phyloP scores from a whole-genome alignment of 2,113 vertebrate species.

The Gopherus evgoodei region DNA sequence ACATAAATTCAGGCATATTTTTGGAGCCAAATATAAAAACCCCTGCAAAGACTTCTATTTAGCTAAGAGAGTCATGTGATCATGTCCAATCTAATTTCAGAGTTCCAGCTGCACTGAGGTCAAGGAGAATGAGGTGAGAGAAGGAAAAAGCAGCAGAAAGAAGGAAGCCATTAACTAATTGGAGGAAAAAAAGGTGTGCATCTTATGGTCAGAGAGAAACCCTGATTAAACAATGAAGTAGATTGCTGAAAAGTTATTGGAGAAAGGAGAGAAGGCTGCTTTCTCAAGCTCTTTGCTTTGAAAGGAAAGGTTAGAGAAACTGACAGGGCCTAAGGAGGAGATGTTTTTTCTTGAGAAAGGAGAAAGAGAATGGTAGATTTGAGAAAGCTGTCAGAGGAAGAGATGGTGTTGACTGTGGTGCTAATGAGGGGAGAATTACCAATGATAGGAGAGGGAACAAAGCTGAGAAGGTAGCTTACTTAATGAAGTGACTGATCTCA shows the following conservation, averaged over 20 bases:
- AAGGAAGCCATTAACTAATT: constrained; percentile 72
- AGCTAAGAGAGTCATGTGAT: constrained; percentile 3
- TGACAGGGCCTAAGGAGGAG: background rate
- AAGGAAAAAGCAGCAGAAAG: constrained; percentile 47
- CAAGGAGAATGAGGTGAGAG: constrained; percentile 16
- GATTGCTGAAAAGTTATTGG: constrained; percentile 4
- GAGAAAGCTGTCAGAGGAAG: background rate
- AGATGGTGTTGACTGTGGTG: background rate
- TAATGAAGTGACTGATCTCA: background rate
- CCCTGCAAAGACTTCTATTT: background rate
- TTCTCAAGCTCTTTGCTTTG: background rate
- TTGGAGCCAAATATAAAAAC: background rate
- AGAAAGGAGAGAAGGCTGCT: constrained; percentile 12
- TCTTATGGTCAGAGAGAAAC: constrained; percentile 26
- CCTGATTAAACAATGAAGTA: constrained; percentile 44
- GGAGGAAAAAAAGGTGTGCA: constrained; percentile 34
- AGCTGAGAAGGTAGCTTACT: background rate
- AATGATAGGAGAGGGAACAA: background rate
- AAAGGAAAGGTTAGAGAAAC: constrained; percentile 15
- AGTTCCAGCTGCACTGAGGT: constrained; percentile 52
- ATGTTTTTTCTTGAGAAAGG: background rate
- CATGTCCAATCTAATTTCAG: constrained; percentile 59
- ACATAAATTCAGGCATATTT: background rate
- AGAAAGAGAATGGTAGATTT: background rate
- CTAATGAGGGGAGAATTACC: background rate